Conservation (phyloP, 2,797 vertebrate genomes). For the Chelon auratus region DNA sequence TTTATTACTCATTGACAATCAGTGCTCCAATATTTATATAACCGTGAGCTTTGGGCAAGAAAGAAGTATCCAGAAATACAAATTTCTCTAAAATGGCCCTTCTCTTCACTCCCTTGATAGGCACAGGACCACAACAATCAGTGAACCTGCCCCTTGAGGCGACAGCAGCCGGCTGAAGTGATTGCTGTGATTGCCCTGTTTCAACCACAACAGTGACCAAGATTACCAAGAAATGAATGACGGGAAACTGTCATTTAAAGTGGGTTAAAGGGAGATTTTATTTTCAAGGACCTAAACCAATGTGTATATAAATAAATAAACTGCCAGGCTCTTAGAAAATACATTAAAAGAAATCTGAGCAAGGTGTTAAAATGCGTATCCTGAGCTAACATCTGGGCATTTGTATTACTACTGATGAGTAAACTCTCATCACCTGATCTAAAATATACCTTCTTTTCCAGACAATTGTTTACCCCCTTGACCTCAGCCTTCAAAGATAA, state of each 20-base stretch:
- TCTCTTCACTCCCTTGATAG: not conserved
- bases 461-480: conserved; percentile 41
- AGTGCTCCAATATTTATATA: not conserved
- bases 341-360: not conserved
- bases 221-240: conserved; percentile 11
- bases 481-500: conserved; percentile 47
- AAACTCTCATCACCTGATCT: not conserved
- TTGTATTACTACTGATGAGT: not conserved
- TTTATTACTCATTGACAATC: not conserved
- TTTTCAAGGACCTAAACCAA: not conserved
- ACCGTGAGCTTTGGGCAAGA: not conserved
- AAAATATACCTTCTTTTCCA: conserved; percentile 8
- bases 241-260: conserved; percentile 6
- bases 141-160: conserved; percentile 5
- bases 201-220: conserved; percentile 4
- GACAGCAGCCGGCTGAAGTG: conserved; percentile 15
- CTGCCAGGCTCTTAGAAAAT: not conserved
- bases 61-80: not conserved
- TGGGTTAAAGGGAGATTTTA: not conserved
- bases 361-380: not conserved
- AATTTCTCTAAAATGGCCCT: not conserved
- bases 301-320: not conserved
- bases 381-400: not conserved
- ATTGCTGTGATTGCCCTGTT: conserved; percentile 34
- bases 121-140: conserved; percentile 19